Evolutionary conservation across 2,113 vertebrate species (phyloP), one percentile per base, ranked within the genome.

Genomic region (Clarias batrachus): DNA sequence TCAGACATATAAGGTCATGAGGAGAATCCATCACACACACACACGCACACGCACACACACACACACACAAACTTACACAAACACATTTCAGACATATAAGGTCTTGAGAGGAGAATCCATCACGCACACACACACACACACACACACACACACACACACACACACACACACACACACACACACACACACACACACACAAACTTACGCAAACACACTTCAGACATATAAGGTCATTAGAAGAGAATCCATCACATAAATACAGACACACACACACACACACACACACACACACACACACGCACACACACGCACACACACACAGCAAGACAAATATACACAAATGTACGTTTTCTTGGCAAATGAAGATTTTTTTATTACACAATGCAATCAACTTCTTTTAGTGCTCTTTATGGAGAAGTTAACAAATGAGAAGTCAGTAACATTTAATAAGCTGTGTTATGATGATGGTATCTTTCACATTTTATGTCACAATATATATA

Each of bases 201-300:
- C 14, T 68, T 17, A 66, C 77, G 48, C 68, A 56, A 48, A 63
- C 19, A 37, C n/a, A 87, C 85, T 85, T 65, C 23, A 84, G 85
- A 73, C 17, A 37, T 37, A 4, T 54, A 52, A 33, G 65, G 6
- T 5, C 33, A 33, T 60, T 4, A 60, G 25, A 57, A 62, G 48
- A 79, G 27, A 56, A 41, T 81, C 77, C 19, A 60, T 17, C 17
- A 41, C 27, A 88, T 8, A 73, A 17, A 12, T 5, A 37, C 17
- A 30, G 17, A 21, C 30, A 37, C 33, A 33, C 68, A 41, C 27
- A 66, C 48, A 37, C 33, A 37, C 33, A 37, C 33, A 37, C 33
- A 37, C 33, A 37, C 33, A 37, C 33, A 37, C 33, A 37, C 33
- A 37, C 33, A 37, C 33, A 37, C 33, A 37, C 33, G 3, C 33